These are phyloP conservation scores for Lepus oiostolus DNA, from an alignment of 2,797 vertebrate species.

Conservation along the genomic window DNA sequence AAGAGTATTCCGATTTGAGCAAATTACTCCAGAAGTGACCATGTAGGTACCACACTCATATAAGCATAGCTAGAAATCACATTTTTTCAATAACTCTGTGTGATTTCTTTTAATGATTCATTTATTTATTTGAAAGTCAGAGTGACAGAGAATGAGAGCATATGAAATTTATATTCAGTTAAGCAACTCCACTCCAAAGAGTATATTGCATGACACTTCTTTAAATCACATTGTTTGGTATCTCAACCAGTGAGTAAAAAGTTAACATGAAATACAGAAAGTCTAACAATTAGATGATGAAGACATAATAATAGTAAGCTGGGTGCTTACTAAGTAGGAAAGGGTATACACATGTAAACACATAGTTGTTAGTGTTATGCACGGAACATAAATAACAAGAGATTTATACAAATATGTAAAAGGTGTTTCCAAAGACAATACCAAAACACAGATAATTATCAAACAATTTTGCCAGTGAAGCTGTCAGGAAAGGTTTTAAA, in stretches of 20 bases:
- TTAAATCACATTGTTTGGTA: not conserved
- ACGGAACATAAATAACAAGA: not conserved
- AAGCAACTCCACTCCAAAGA: not conserved
- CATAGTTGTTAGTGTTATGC: not conserved
- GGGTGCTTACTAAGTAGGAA: not conserved
- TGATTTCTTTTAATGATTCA: too few relatives aligned
- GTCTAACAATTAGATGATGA: not conserved
- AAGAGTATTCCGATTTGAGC: not conserved
- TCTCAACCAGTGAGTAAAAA: not conserved
- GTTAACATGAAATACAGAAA: not conserved
- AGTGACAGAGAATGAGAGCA: too few relatives aligned
- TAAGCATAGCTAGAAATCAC: not conserved
- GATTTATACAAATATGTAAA: not conserved
- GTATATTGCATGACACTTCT: not conserved
- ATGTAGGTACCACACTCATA: not conserved
- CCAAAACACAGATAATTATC: not conserved
- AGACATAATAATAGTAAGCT: not conserved
- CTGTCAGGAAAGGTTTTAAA: not conserved
- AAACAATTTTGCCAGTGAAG: not conserved
- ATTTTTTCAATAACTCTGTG: not conserved
- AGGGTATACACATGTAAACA: not conserved
- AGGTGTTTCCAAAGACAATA: accelerated
- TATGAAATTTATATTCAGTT: not conserved
- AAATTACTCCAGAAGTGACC: not conserved
- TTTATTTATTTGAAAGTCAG: too few relatives aligned